phyloP scores from a whole-genome alignment of 2,797 vertebrate genomes.

The Malurus leucopterus region DNA sequence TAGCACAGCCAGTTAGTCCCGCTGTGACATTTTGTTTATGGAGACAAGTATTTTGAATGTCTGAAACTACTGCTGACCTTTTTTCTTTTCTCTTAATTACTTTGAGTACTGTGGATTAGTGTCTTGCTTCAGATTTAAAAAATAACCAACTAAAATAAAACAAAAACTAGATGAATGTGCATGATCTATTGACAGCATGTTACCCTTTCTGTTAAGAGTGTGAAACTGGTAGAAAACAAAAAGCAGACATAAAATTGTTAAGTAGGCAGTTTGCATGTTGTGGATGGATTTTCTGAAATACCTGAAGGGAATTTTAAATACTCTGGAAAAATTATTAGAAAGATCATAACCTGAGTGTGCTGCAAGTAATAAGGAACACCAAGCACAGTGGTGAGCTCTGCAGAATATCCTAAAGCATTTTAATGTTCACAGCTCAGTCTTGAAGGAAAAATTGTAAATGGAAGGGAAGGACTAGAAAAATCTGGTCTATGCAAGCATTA shows the following conservation, averaged over 20 bases:
- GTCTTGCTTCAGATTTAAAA: not conserved
- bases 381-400: not conserved
- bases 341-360: not conserved
- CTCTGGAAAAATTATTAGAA: not conserved
- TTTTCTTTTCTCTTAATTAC: not conserved
- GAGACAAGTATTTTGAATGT: not conserved
- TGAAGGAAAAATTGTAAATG: not conserved
- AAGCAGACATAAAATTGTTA: not conserved
- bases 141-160: not conserved
- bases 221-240: not conserved
- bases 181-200: not conserved
- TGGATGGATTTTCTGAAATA: not conserved
- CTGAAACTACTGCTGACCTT: not conserved
- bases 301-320: not conserved
- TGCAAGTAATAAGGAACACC: not conserved
- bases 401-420: not conserved
- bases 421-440: not conserved
- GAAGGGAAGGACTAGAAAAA: not conserved
- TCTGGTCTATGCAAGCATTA: not conserved
- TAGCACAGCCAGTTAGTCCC: not conserved
- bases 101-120: not conserved
- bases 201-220: not conserved
- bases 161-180: not conserved
- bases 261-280: not conserved
- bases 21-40: not conserved